phyloP scores from a whole-genome alignment of 2,888 invertebrate genomes.

The Pristionchus entomophagus region DNA sequence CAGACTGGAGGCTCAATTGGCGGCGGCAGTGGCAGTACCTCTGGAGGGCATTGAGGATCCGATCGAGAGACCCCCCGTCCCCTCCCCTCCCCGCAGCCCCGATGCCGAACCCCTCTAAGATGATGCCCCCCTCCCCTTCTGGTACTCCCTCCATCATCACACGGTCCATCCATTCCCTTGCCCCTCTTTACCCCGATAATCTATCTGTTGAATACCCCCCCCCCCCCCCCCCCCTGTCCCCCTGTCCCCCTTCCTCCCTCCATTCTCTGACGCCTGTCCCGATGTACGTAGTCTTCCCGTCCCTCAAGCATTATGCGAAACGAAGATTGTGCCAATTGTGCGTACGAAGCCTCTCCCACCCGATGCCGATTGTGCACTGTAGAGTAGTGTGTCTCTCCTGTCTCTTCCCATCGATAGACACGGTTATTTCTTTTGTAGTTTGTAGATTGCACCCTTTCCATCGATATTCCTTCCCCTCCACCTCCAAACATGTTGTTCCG shows the following conservation, averaged over 20 bases:
- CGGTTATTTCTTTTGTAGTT: no score
- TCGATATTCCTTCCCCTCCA: not conserved
- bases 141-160: no score
- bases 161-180: no score
- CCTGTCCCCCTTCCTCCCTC: not conserved
- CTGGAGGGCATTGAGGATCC: slow-evolving; percentile 42
- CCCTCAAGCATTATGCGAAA: not conserved
- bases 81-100: slow-evolving; percentile 37
- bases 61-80: slow-evolving; percentile 42
- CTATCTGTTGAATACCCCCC: no score
- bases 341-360: not conserved
- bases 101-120: slow-evolving; percentile 3
- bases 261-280: not conserved
- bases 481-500: not conserved
- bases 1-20: not conserved
- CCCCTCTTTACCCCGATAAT: no score
- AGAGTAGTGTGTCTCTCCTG: not conserved
- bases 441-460: not conserved
- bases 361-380: not conserved
- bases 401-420: not conserved
- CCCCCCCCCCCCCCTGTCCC: slow-evolving; percentile 28
- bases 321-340: not conserved
- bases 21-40: not conserved
- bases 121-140: not conserved
- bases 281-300: not conserved